These are phyloP conservation scores for Brachypterus glaber DNA, from an alignment of 2,888 invertebrate genomes.

Conservation along the genomic window DNA sequence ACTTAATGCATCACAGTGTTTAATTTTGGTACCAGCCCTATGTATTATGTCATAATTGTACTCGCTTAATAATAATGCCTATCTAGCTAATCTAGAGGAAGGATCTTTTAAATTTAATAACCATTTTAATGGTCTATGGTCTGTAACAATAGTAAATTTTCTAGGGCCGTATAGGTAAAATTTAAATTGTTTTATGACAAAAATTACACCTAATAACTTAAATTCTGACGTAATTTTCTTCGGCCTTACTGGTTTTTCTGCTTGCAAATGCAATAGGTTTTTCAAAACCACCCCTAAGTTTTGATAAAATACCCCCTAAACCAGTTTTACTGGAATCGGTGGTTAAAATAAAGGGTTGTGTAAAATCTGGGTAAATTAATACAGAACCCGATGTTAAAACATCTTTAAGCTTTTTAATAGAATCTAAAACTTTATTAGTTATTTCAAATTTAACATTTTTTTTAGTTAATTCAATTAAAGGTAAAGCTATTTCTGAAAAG, in stretches of 20 bases:
- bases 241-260: not conserved
- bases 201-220: slow-evolving; percentile 3
- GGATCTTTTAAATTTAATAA: not conserved
- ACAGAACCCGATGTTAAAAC: not conserved
- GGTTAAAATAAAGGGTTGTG: not conserved
- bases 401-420: slow-evolving; percentile 4
- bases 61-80: not conserved
- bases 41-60: not conserved
- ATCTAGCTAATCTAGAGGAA: not conserved
- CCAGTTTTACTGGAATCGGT: not conserved
- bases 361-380: not conserved
- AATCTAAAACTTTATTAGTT: slow-evolving; percentile 7
- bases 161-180: slow-evolving; percentile 1
- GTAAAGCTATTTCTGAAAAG: not conserved
- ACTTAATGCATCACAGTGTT: not conserved
- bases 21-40: not conserved
- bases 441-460: not conserved
- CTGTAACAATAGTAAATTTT: slow-evolving; percentile 5
- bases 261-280: not conserved
- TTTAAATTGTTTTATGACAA: slow-evolving; percentile 3
- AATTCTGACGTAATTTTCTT: not conserved
- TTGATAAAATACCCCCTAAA: not conserved
- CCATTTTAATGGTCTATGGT: slow-evolving; percentile 2
- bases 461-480: not conserved
- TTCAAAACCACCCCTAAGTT: not conserved